These are phyloP conservation scores for Okapia johnstoni DNA, from an alignment of 2,113 vertebrate genomes.

Conservation along the genomic window DNA sequence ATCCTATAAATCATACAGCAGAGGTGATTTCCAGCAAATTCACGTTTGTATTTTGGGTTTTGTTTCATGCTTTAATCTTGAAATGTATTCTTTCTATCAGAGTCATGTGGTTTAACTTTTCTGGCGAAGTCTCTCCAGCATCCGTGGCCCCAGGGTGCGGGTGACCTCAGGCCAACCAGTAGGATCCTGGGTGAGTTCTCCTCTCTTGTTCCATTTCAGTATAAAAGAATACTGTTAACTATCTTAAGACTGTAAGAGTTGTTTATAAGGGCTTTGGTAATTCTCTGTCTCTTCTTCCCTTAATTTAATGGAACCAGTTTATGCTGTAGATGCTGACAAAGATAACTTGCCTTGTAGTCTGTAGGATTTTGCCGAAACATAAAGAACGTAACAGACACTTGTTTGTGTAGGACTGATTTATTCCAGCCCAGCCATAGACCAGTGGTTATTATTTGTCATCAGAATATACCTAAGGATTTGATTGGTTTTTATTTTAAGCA, in stretches of 20 bases:
- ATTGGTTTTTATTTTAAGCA: not conserved
- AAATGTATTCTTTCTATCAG: not conserved
- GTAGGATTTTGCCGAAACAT: not conserved
- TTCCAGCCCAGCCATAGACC: not conserved
- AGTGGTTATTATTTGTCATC: not conserved
- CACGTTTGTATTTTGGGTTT: not conserved
- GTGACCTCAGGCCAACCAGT: not conserved
- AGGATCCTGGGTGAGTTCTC: not conserved
- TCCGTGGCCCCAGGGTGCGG: not conserved
- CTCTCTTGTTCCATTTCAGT: not conserved
- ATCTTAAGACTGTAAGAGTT: not conserved
- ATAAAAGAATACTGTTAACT: not conserved
- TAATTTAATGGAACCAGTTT: not conserved
- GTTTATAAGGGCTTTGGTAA: not conserved
- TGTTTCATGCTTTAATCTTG: not conserved
- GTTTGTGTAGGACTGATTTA: not conserved
- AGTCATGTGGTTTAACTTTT: constrained; percentile 9
- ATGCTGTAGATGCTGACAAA: not conserved
- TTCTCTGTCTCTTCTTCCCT: not conserved
- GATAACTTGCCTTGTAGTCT: not conserved
- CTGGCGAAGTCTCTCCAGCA: constrained; percentile 25
- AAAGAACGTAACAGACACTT: not conserved
- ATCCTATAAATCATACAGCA: not conserved
- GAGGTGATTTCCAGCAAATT: not conserved
- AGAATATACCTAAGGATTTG: not conserved